These are phyloP conservation scores for Hydropsyche tenuis DNA, from an alignment of 1,140 invertebrate species.

Conservation along the genomic window DNA sequence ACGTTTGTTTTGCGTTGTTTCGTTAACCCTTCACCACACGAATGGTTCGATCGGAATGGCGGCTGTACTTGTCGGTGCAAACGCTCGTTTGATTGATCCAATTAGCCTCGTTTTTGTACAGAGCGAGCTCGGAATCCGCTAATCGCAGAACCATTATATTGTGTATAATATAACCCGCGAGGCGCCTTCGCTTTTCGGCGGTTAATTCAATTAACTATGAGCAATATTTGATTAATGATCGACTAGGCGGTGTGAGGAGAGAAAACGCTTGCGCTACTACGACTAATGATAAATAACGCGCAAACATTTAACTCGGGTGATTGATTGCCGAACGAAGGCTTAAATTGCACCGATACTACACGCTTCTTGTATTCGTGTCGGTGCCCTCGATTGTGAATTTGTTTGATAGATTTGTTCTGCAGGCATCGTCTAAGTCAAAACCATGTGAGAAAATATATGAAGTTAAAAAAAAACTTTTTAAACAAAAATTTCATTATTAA, in stretches of 20 bases:
- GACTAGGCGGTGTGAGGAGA: no score
- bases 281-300: slow-evolving; percentile 19
- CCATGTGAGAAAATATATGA: no score
- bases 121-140: not conserved
- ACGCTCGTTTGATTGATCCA: slow-evolving; percentile 1
- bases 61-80: not conserved
- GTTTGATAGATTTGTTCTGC: no score
- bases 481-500: no score
- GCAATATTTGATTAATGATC: slow-evolving; percentile 22
- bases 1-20: no score
- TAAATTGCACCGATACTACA: no score
- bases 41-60: not conserved
- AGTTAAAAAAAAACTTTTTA: no score
- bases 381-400: no score
- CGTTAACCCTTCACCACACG: no score
- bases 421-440: no score
- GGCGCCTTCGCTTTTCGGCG: not conserved
- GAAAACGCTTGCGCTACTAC: not conserved
- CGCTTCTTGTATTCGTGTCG: no score
- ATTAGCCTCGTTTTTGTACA: slow-evolving; percentile 2
- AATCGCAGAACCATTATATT: not conserved
- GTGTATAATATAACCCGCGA: no score
- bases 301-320: slow-evolving; percentile 19
- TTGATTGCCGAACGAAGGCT: slow-evolving; percentile 6
- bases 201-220: slow-evolving; percentile 18